Base-by-base conservation (phyloP, 2,888 invertebrate genomes). In the Scaptomyza polygonia region DNA sequence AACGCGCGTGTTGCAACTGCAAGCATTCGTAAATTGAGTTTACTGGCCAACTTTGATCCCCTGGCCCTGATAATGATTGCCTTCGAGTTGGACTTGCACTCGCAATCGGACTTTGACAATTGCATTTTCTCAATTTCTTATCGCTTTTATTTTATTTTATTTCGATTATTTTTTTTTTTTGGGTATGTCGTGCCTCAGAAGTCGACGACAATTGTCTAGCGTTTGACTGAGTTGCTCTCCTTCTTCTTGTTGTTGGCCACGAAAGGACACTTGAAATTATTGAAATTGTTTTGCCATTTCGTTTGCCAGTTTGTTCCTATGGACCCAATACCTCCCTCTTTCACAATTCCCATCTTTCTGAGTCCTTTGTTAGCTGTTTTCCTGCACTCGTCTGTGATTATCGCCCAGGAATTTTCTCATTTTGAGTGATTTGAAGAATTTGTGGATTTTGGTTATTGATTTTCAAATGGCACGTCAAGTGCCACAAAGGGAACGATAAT, bases 391-490 rank as follows among this genome's bases (percentile, higher is more conserved):
- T 57, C 74, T 73, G 67, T 86, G 88, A 88, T 77, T 84, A 85
- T 82, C 77, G 87, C 72, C 45, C 29, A 56, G 86, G 85, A 85
- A 85, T 88, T 88, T 84, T 85, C 86, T 85, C 83, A 73, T 85
- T 82, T 87, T 85, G 85, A 82, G 85, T 71, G 88, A 86, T 85
- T 85, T 49, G 61, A 86, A 77, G 88, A 77, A 85, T 88, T 84
- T 88, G 88, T 72, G 88, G 84, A 88, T 85, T 85, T 85, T 79
- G 85, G 82, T 88, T 85, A 85, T 85, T 85, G 84, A 85, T 85
- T 85, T 81, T 69, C 69, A 71, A 80, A 80, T 68, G 76, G 77
- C 66, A 66, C 57, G 68, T 63, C 80, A 57, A 79, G 69, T 79
- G 63, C 59, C 32, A 27, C 42, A 62, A 51, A 51, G 64, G n/a